Evolutionary conservation across 2,797 vertebrate species (phyloP).

Genomic region (Podarcis lilfordi): DNA sequence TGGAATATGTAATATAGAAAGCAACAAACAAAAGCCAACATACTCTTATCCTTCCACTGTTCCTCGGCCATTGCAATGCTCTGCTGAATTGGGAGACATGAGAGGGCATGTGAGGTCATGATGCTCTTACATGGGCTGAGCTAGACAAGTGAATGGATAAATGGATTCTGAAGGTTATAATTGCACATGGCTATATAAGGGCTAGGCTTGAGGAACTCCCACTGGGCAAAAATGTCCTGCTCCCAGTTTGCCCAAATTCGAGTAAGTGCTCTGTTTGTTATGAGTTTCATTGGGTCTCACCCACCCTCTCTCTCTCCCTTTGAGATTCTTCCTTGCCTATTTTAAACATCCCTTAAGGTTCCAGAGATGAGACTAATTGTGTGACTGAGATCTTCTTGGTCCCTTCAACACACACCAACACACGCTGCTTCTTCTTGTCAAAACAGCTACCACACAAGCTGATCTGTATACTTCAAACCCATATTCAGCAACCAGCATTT

Average conservation of each 20-base stretch:
- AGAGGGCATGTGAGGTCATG: background rate
- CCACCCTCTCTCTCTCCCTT: background rate
- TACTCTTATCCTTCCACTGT: background rate
- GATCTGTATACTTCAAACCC: too few relatives aligned
- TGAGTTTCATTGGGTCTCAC: slow-evolving; percentile 8
- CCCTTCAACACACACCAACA: background rate
- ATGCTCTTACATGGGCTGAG: background rate
- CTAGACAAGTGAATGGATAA: slow-evolving; percentile 33
- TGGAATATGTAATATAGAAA: background rate
- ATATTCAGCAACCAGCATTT: background rate
- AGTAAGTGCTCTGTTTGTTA: rapidly evolving
- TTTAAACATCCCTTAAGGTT: background rate
- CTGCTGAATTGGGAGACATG: background rate
- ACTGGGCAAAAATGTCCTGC: background rate
- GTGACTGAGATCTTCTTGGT: background rate
- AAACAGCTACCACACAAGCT: background rate
- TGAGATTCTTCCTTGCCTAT: too few relatives aligned
- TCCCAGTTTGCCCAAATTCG: background rate
- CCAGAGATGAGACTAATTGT: background rate
- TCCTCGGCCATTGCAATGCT: background rate
- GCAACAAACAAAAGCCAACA: background rate
- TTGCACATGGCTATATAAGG: slow-evolving; percentile 31
- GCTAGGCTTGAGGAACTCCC: slow-evolving; percentile 24
- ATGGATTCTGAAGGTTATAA: slow-evolving; percentile 36
- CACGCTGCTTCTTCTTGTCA: background rate